Base-by-base conservation (phyloP, 2,888 invertebrate genomes). In the Synanthedon andrenaeformis region DNA sequence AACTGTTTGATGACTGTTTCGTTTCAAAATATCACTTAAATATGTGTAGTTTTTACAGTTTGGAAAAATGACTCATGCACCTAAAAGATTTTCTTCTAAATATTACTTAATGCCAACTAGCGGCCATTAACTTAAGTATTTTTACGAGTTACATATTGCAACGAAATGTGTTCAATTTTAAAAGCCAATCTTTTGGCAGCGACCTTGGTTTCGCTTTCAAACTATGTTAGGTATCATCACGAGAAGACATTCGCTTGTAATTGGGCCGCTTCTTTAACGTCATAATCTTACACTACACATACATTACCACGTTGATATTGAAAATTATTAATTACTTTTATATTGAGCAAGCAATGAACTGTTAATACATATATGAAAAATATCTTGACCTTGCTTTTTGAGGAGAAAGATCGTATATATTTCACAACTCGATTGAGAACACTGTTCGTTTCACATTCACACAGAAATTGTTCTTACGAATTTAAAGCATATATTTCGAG, bases 171-270 rank as follows among this genome's bases (percentile, higher is more conserved):
- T 64, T 65, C 60, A 52, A 54, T 49, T 49, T 55, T 55, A 55
- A 54, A 57, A 56, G 53, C 54, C 23, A 49, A 52, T 17, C 45
- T 48, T 35, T 55, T 57, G 52, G 57, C 52, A 51, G 28, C 61
- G 69, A 67, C 72, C 72, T 73, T 70, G 69, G 65, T 66, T 80
- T 81, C 76, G 76, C 83, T 84, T 84, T 84, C 82, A 66, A 76
- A 65, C 67, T 62, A 58, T 64, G 64, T 61, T 64, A 35, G 35
- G 35, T 35, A 67, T 67, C 66, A 64, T 63, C 56, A 42, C 53
- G 55, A 61, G 66, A 73, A 69, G 17, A 17, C 49, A 49, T 12
- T 19, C 17, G 49, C 12, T 17, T 23, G 17, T 13, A 45, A 49
- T 19, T 49, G 49, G 19, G 23, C 17, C 49, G 23, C 17, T 19